These are phyloP conservation scores for Emydoidea blandingii DNA, from an alignment of 2,797 vertebrate species.

Conservation along the genomic window DNA sequence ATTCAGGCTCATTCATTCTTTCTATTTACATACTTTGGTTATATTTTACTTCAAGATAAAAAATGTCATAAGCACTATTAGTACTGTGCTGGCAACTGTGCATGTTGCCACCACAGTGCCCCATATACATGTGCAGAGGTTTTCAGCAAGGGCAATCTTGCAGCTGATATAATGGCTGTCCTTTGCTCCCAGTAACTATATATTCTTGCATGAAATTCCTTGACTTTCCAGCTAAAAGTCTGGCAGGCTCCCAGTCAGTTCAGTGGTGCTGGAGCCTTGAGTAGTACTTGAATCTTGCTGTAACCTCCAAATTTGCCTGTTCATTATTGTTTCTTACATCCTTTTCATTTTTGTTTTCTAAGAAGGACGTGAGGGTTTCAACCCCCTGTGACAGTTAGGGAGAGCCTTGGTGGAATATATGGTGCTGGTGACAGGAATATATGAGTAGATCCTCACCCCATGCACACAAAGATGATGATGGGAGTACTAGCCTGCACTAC, in stretches of 20 bases:
- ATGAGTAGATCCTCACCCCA: background rate
- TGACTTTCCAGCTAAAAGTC: background rate
- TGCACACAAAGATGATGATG: background rate
- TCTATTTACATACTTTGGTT: background rate
- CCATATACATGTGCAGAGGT: background rate
- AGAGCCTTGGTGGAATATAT: background rate
- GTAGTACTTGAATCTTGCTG: background rate
- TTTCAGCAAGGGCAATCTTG: background rate
- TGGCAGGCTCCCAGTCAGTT: background rate
- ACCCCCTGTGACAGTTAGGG: background rate
- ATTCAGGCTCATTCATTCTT: background rate
- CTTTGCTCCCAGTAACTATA: background rate
- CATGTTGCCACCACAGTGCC: rapidly evolving
- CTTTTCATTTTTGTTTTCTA: background rate
- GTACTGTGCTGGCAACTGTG: background rate
- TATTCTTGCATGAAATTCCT: rapidly evolving
- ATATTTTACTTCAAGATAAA: background rate
- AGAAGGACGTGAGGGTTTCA: background rate
- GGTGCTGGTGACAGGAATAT: background rate
- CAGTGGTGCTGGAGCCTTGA: background rate
- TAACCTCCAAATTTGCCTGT: rapidly evolving
- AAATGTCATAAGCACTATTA: background rate
- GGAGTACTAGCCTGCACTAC: background rate
- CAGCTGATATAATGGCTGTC: rapidly evolving
- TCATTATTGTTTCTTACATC: background rate